Percentiles rank a stretch among this genome's conserved stretches.
These are phyloP conservation scores for Myotis findleyi DNA, from an alignment of 2,797 vertebrate genomes.

Conservation along the genomic window DNA sequence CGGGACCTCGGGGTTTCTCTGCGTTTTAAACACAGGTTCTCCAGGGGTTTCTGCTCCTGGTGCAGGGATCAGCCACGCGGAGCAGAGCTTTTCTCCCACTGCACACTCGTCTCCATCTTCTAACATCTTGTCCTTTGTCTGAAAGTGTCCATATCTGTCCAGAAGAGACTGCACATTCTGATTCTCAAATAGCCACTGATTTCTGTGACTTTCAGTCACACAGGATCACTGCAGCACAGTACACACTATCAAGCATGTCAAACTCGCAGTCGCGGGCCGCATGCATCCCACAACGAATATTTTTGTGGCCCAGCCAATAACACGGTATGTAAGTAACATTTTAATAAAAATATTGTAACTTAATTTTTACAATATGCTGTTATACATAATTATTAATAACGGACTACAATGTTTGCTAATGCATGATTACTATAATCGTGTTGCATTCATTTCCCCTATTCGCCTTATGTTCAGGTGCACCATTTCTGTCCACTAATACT, in stretches of 20 bases:
- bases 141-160: background rate
- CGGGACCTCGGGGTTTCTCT: background rate
- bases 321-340: too few relatives aligned
- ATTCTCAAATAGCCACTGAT: background rate
- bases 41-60: background rate
- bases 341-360: too few relatives aligned
- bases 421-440: too few relatives aligned
- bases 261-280: too few relatives aligned
- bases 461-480: rapidly evolving
- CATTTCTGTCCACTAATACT: too few relatives aligned
- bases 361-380: too few relatives aligned
- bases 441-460: too few relatives aligned
- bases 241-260: too few relatives aligned
- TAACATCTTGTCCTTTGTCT: background rate
- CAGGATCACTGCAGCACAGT: background rate
- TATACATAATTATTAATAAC: too few relatives aligned
- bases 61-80: background rate
- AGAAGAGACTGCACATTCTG: background rate
- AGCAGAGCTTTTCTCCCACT: background rate
- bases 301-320: too few relatives aligned
- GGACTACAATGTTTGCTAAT: too few relatives aligned
- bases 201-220: background rate
- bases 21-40: background rate
- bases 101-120: background rate
- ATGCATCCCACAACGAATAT: too few relatives aligned